These are phyloP conservation scores for Tachyglossus aculeatus DNA, from an alignment of 2,797 vertebrate genomes.

Conservation along the genomic window DNA sequence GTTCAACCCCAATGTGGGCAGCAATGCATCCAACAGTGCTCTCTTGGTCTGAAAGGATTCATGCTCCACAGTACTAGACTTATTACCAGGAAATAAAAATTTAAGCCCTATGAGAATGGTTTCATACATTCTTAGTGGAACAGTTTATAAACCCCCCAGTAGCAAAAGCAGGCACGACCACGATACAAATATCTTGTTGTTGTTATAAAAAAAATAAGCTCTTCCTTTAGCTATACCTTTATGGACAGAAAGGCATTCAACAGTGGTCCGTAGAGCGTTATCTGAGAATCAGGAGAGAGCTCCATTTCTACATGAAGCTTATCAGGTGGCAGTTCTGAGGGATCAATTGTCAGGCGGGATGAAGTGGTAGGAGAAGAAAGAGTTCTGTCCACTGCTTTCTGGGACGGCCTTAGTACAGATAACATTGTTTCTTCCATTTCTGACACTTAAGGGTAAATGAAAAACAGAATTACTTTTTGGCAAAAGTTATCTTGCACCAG, in stretches of 20 bases:
- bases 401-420: conserved; percentile 77
- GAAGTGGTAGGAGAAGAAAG: conserved; percentile 77
- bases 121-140: no score
- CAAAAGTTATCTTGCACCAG: background rate
- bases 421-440: conserved; percentile 96
- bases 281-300: conserved; percentile 92
- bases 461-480: conserved; percentile 8
- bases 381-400: conserved; percentile 72
- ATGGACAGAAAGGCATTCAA: conserved; percentile 90
- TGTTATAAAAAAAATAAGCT: background rate
- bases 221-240: conserved; percentile 79
- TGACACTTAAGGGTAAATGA: conserved; percentile 78
- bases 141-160: background rate
- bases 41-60: no score
- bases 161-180: conserved; percentile 2
- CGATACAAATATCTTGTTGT: background rate
- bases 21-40: no score
- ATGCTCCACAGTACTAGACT: no score
- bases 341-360: conserved; percentile 80
- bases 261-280: conserved; percentile 92
- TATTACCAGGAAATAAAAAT: no score
- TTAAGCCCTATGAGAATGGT: no score
- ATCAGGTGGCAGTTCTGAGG: conserved; percentile 92
- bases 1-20: no score
- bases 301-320: conserved; percentile 95